phyloP scores from a whole-genome alignment of 2,797 vertebrate species.

The Carapus acus region DNA sequence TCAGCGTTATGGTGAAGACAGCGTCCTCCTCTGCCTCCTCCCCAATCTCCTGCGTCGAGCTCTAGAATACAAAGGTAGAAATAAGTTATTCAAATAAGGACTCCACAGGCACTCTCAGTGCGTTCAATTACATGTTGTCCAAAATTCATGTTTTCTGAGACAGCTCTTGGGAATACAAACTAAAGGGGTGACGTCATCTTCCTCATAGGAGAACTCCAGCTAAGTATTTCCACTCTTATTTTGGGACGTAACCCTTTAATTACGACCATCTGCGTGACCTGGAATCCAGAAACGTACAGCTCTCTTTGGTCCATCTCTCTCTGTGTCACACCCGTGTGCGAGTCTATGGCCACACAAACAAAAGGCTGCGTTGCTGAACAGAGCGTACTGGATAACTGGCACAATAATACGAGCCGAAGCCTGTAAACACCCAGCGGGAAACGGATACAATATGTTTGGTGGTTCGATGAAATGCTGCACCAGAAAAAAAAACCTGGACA shows the following conservation, averaged over 20 bases:
- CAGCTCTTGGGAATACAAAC: too few species aligned
- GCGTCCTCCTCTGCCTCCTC: slow-evolving; percentile 95
- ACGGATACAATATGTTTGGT: slow-evolving; percentile 40
- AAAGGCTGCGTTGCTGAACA: slow-evolving; percentile 46
- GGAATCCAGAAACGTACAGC: not conserved
- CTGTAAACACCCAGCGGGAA: slow-evolving; percentile 26
- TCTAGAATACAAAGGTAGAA: slow-evolving; percentile 65
- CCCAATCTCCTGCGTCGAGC: slow-evolving; percentile 96
- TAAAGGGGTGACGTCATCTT: too few species aligned
- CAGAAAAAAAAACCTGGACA: not conserved
- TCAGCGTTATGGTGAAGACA: slow-evolving; percentile 93
- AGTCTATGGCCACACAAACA: slow-evolving; percentile 36
- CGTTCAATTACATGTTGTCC: too few species aligned
- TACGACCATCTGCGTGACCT: slow-evolving; percentile 30
- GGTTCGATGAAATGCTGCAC: slow-evolving; percentile 34
- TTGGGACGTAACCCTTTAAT: slow-evolving; percentile 41
- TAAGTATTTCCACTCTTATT: slow-evolving; percentile 23
- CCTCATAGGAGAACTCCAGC: slow-evolving; percentile 4
- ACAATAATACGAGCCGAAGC: slow-evolving; percentile 39
- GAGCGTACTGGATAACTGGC: slow-evolving; percentile 46
- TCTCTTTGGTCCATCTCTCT: slow-evolving; percentile 11
- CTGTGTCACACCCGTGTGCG: slow-evolving; percentile 43
- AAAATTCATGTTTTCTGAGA: too few species aligned
- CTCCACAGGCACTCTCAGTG: too few species aligned
- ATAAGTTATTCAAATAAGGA: too few species aligned